Evolutionary conservation across 2,113 vertebrate genomes (phyloP), one percentile per base, ranked within the genome.

Genomic region (Pachypanchax playfairii): DNA sequence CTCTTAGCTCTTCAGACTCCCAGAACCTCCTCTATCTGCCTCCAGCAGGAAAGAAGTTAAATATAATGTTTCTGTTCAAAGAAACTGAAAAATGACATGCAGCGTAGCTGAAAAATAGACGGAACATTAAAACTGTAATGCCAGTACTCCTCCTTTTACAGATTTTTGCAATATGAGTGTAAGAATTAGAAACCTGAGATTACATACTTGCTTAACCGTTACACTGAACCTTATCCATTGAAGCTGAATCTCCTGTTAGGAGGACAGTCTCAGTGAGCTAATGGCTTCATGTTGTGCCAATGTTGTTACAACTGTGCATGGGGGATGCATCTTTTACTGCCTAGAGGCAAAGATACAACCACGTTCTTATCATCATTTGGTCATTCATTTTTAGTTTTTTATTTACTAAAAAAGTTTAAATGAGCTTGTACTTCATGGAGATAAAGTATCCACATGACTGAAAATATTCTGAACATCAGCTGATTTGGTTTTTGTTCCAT

Each of bases 21-120:
- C 63, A 25, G 61, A 49, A 58, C 33, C 42, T 48, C 65, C 51
- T 66, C 70, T 80, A 43, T 85, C 75, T 73, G 49, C 65, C 65
- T 70, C 14, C 50, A 13, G 1, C 66, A 75, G 48, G 28, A 44
- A 12, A 62, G 28, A 53, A 73, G 31, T 29, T 25, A 13, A 58
- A 61, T 50, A 69, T 29, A 41, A 17, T 9, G 22, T 35, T 50
- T 25, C 56, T 56, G 69, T 57, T 35, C 22, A n/a, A 31, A 24
- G 38, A 18, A 31, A n/a, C n/a, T 20, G 25, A 46, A 46, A 31
- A 46, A 70, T 56, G 51, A 38, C 21, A 10, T n/a, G 59, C 36
- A 26, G 11, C 47, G 18, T 22, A 13, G 15, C 17, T 13, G 25
- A 26, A 38, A 55, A 18, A 44, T 24, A 33, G 22, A 50, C 12